Base-by-base conservation (phyloP, 1,140 invertebrate genomes). In the Drosophila mauritiana region DNA sequence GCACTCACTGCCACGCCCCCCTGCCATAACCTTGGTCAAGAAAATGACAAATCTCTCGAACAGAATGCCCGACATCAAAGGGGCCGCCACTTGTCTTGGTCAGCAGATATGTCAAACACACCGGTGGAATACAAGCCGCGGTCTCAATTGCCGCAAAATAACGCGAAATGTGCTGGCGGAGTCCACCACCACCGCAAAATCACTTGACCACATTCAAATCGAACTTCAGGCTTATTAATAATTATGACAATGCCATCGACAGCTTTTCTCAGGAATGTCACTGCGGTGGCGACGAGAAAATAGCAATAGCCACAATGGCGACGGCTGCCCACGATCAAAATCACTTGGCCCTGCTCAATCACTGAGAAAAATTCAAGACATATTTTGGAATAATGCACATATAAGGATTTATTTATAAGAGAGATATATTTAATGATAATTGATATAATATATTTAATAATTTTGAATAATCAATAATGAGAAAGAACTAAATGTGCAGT, bases 171-270 rank as follows among this genome's bases (percentile, higher is more conserved):
- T 37, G 11, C 12, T 37, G 6, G 27, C 25, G 39, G 3, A 34
- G 46, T 15, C 7, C 46, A 53, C 36, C 39, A 20, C 48, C 48
- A 43, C 59, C 27, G 12, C 40, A 40, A 52, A 17, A 31, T n/a
- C 22, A 64, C 82, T 85, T 77, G 80, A 83, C 80, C 80, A 56
- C 82, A 85, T 83, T 86, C 65, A 83, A 88, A 80, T 77, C 56
- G 65, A 70, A 67, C 53, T 48, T 27, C 7, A 36, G 11, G 68
- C 84, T 80, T 73, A 89, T 78, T 88, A 84, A 88, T 89, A 84
- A 89, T 80, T 88, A 80, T 89, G 84, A 89, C 84, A 89, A 80
- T 62, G 72, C 70, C 73, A 20, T 39, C 62, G 73, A 76, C 54
- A 49, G 61, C 45, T 37, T 31, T 62, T 57, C 53, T 64, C 49